phyloP scores from a whole-genome alignment of 2,113 vertebrate genomes.

The Formicarius rufipectus region DNA sequence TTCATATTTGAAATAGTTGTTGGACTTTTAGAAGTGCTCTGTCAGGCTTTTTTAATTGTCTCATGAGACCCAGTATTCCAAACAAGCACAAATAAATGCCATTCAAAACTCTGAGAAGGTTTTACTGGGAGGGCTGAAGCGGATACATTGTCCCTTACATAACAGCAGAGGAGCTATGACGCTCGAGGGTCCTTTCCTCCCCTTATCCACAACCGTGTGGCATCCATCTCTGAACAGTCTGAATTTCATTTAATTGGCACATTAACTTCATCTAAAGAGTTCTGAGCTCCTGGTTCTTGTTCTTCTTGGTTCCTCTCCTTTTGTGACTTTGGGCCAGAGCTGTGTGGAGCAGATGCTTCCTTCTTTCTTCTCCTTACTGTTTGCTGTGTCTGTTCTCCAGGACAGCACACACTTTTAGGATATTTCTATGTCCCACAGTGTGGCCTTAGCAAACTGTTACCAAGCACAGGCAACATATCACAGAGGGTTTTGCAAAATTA shows the following conservation, averaged over 20 bases:
- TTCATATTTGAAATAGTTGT: slow-evolving; percentile 27
- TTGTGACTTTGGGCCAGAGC: not conserved
- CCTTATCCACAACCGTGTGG: not conserved
- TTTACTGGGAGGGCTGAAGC: not conserved
- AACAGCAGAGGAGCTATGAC: not conserved
- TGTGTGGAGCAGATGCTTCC: not conserved
- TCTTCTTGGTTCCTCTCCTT: not conserved
- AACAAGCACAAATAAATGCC: slow-evolving; percentile 25
- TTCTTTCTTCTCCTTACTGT: not conserved
- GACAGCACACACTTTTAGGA: not conserved
- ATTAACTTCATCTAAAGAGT: not conserved
- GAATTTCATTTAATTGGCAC: not conserved
- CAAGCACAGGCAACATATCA: not conserved
- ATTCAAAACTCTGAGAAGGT: not conserved
- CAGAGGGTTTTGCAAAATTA: not conserved
- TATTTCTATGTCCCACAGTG: not conserved
- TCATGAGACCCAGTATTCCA: slow-evolving; percentile 7
- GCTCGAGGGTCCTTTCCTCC: not conserved
- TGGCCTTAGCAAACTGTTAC: not conserved
- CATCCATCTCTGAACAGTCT: not conserved
- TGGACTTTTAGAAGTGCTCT: slow-evolving; percentile 7
- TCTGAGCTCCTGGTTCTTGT: not conserved
- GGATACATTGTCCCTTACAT: not conserved
- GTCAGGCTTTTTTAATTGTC: slow-evolving; percentile 10
- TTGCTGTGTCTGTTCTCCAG: not conserved